A percentile compares a stretch with the other conserved stretches of the same genome.
Evolutionary conservation across 2,888 invertebrate genomes (phyloP).

Genomic region (Drosophila rellima): DNA sequence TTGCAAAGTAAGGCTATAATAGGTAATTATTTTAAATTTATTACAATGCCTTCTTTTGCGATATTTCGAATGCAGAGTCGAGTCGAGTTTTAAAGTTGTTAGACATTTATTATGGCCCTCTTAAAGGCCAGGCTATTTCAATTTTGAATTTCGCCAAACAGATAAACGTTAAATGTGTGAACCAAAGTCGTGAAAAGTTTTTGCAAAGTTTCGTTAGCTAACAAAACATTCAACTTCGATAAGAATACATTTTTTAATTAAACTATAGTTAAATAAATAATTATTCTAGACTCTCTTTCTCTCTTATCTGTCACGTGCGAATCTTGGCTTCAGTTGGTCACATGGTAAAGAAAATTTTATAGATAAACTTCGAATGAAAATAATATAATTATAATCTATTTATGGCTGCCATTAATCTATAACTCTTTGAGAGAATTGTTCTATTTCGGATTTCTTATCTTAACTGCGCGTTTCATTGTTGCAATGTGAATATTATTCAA

Average conservation of each 20-base stretch:
- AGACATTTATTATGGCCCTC: slow-evolving; percentile 24
- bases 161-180: slow-evolving; percentile 6
- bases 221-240: neutral
- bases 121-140: slow-evolving; percentile 38
- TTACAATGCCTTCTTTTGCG: slow-evolving; percentile 68
- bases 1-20: slow-evolving; percentile 76
- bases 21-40: slow-evolving; percentile 85
- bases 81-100: slow-evolving; percentile 20
- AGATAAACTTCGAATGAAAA: slow-evolving; percentile 21
- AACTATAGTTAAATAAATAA: slow-evolving; percentile 17
- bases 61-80: slow-evolving; percentile 26
- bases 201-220: neutral
- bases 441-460: slow-evolving; percentile 22
- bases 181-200: slow-evolving; percentile 4
- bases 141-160: slow-evolving; percentile 14
- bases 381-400: slow-evolving; percentile 51
- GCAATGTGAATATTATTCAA: slow-evolving; percentile 5
- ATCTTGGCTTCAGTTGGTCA: slow-evolving; percentile 2
- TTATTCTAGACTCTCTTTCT: neutral
- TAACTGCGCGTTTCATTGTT: neutral
- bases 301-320: slow-evolving; percentile 26
- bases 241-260: slow-evolving; percentile 1
- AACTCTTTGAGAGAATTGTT: slow-evolving; percentile 3
- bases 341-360: slow-evolving; percentile 11
- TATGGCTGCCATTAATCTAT: slow-evolving; percentile 25